Base-by-base conservation (phyloP, 2,113 vertebrate species). In the Paradoxurus hermaphroditus region DNA sequence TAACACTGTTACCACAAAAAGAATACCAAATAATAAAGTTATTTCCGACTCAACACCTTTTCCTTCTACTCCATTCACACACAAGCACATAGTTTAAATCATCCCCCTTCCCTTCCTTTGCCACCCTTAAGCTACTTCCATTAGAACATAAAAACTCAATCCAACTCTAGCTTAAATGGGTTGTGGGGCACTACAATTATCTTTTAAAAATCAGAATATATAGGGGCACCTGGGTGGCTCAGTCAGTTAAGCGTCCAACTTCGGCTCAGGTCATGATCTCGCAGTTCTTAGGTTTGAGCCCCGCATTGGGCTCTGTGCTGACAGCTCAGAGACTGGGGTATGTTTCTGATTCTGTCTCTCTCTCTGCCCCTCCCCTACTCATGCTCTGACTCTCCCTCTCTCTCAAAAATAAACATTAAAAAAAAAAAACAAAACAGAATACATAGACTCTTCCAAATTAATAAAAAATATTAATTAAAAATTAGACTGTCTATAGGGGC, bases 381-480 rank as follows among this genome's bases (percentile, higher is more conserved):
- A n/a, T n/a, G n/a, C n/a, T n/a, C n/a, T n/a, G n/a, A n/a, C n/a
- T n/a, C n/a, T n/a, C n/a, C n/a, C n/a, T n/a, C n/a, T n/a, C n/a
- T n/a, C n/a, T n/a, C n/a, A n/a, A n/a, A n/a, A n/a, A n/a, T n/a
- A n/a, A n/a, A n/a, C n/a, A n/a, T n/a, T n/a, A n/a, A n/a, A n/a
- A n/a, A n/a, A n/a, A n/a, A n/a, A n/a, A n/a, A n/a, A n/a, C n/a
- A 94, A 91, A 88, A 8, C 72, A 79, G 56, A 95, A 72, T 65
- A 67, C 70, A 12, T 51, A 85, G 34, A 87, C 49, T 77, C 39
- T 96, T 84, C 49, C 62, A 91, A 91, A 82, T 63, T 59, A 86
- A 90, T 67, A 39, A 90, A 51, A 72, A 81, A 88, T 13, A 81
- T 27, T 83, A 15, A 49, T 4, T 46, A 75, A 75, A 75, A 75